A percentile compares a stretch with the other conserved stretches of the same genome.
phyloP scores from a whole-genome alignment of 2,113 vertebrate genomes.

The Enhydra lutris region DNA sequence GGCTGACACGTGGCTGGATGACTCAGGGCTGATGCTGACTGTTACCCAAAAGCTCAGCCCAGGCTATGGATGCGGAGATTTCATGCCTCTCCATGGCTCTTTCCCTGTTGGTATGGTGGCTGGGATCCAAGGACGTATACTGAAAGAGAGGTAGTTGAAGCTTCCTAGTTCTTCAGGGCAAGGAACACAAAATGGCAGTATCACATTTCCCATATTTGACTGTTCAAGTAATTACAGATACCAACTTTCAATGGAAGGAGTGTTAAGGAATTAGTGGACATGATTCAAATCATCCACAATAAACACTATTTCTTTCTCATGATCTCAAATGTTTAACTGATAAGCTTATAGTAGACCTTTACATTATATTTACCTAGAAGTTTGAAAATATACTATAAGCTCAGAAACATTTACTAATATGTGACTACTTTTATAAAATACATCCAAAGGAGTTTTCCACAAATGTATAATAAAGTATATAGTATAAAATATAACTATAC shows the following conservation, averaged over 20 bases:
- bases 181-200: neutral
- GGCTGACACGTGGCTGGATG: neutral
- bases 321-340: neutral
- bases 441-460: neutral
- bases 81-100: neutral
- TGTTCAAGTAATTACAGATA: neutral
- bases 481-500: neutral
- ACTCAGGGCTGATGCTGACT: neutral
- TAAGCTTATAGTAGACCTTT: neutral
- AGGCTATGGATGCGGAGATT: too few relatives aligned
- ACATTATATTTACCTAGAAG: neutral
- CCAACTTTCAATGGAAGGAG: neutral
- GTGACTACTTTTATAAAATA: neutral
- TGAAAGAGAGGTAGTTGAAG: neutral
- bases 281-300: neutral
- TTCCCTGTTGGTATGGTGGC: neutral
- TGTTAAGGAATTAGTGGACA: neutral
- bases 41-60: neutral
- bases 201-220: neutral
- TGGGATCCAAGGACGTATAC: neutral
- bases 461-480: neutral
- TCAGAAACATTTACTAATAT: neutral
- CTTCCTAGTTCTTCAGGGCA: too few relatives aligned
- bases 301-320: neutral
- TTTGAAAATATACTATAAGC: neutral